phyloP scores from a whole-genome alignment of 2,888 invertebrate genomes.

The Scaptodrosophila latifasciaeformis region DNA sequence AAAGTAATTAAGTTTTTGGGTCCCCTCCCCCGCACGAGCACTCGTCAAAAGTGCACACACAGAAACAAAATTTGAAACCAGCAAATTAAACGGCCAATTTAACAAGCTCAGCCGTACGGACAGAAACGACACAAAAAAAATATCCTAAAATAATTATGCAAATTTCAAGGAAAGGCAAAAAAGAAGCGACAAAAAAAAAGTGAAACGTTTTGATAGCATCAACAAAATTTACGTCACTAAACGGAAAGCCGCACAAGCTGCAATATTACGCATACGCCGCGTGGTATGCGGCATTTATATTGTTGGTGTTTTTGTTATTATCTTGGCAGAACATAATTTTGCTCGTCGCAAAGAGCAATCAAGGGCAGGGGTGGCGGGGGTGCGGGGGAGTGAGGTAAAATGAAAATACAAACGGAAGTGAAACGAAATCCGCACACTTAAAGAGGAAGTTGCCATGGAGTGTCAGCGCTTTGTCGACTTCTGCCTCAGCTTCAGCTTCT shows the following conservation, averaged over 20 bases:
- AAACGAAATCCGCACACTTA: constrained; percentile 16
- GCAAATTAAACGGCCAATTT: constrained; percentile 57
- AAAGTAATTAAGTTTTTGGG: constrained; percentile 43
- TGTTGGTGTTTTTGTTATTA: not conserved
- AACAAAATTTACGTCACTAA: constrained; percentile 31
- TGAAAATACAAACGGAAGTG: not conserved
- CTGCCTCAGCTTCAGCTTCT: too few species aligned
- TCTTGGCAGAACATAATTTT: constrained; percentile 24
- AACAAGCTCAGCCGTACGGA: constrained; percentile 24
- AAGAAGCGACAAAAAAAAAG: constrained; percentile 3
- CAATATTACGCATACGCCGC: constrained; percentile 59
- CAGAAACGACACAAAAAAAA: constrained; percentile 19
- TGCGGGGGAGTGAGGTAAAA: not conserved
- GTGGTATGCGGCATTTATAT: constrained; percentile 5
- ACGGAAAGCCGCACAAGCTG: constrained; percentile 48
- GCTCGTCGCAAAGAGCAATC: constrained; percentile 1
- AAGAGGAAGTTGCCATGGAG: constrained; percentile 13
- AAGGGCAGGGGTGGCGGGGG: constrained; percentile 10
- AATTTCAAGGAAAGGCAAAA: constrained; percentile 27
- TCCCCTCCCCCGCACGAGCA: constrained; percentile 4
- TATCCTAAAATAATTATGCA: constrained; percentile 51
- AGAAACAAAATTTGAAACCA: constrained; percentile 48
- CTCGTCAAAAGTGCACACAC: too few species aligned
- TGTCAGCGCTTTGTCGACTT: constrained; percentile 18
- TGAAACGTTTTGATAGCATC: not conserved